Evolutionary conservation across 2,888 invertebrate genomes (phyloP), one percentile per base, ranked within the genome.

Genomic region (Anagyrus pseudococci): DNA sequence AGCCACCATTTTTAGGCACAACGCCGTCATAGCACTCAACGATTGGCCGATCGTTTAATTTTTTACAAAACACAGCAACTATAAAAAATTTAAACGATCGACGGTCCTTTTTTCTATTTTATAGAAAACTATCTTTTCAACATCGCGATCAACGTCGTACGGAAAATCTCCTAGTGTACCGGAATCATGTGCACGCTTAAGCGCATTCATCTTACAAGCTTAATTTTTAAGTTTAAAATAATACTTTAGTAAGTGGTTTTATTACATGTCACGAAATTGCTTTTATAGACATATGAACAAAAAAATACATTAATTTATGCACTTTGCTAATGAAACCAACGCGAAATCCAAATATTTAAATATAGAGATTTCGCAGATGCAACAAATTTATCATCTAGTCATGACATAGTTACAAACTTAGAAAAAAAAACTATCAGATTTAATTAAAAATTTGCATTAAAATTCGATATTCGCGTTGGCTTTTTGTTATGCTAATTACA

Each of bases 21-120:
- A 58, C 48, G 63, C 60, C 50, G 47, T 48, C 52, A 63, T 61
- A 49, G 52, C 69, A 64, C 62, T 57, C 47, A 47, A 47, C 64
- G 54, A 54, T 67, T 71, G 67, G 69, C 75, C 75, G 74, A 73
- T 70, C 73, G 71, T 70, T 76, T 73, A 74, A 77, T 70, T 75
- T 72, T 74, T 73, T 73, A 77, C 65, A 70, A 70, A 74, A 73
- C 67, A 71, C 66, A 74, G 72, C 71, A 55, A 74, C 68, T 68
- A 70, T 73, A 74, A 79, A 74, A 74, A 75, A 69, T 74, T 74
- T 68, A 75, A 74, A 56, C 69, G 70, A 71, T 75, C 72, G 75
- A 73, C 71, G 66, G 60, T 67, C 66, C 50, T 54, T 64, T 69
- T 67, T 67, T 62, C 61, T 69, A 67, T 65, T 48, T 57, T 64